Base-by-base conservation (phyloP, 1,140 invertebrate genomes). In the Lucilia cuprina region DNA sequence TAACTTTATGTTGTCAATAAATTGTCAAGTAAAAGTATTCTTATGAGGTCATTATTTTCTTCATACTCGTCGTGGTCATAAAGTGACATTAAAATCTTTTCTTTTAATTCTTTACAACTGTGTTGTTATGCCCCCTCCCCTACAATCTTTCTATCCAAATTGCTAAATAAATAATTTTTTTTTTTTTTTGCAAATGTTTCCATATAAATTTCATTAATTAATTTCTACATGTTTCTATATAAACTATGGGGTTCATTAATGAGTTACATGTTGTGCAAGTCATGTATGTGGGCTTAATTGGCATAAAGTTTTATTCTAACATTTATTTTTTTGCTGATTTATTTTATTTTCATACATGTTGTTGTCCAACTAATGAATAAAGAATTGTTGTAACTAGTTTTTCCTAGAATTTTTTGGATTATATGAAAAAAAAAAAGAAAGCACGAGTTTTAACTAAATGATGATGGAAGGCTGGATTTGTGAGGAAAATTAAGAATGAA, bases 171-270 rank as follows among this genome's bases (percentile, higher is more conserved):
- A 70, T 60, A n/a, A 14, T n/a, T 4, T 60, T 60, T n/a, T 60
- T 70, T 70, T 70, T 55, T 13, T 55, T 70, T 70, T 70, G 65
- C 21, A 70, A 19, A 21, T 21, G 21, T 70, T 70, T 21, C n/a
- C 9, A 70, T 70, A 70, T 70, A 21, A 70, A 21, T 21, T 70
- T 70, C 65, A 70, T 70, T 70, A 70, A 70, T 70, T 70, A 70
- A 70, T 70, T 70, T 70, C 65, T 10, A 70, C 65, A 70, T 70
- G n/a, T 70, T 70, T 70, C 65, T 25, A 19, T 25, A 19, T 70
- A 5, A 70, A 70, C 65, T 70, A 70, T 70, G n/a, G 65, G 17
- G 65, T 25, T 70, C 65, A 70, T 70, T 70, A 70, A 70, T 70
- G 65, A 70, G 21, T 70, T 70, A 19, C 65, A 70, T 70, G 65